These are phyloP conservation scores for Yponomeuta evonymella DNA, from an alignment of 2,888 invertebrate genomes.

Conservation along the genomic window DNA sequence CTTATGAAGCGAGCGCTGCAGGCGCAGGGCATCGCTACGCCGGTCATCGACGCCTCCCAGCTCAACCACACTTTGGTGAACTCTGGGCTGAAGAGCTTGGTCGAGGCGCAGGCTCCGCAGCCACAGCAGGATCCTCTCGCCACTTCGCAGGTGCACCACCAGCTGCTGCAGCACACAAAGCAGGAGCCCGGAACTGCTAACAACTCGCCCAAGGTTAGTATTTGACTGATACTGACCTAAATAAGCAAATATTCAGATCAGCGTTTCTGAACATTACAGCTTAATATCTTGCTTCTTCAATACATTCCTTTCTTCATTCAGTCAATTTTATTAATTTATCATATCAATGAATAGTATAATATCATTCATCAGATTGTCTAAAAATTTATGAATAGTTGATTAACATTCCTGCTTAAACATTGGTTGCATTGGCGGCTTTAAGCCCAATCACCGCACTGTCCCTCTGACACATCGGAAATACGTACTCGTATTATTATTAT, in stretches of 20 bases:
- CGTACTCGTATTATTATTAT: too few species aligned
- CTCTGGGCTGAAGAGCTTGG: conserved; percentile 58
- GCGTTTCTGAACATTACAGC: too few species aligned
- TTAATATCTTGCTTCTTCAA: too few species aligned
- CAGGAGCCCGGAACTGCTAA: conserved; percentile 77
- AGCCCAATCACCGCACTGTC: too few species aligned
- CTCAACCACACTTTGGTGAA: conserved; percentile 63
- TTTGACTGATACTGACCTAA: not conserved
- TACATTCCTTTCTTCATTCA: too few species aligned
- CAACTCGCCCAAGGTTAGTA: conserved; percentile 71
- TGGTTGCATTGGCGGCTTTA: too few species aligned
- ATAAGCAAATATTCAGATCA: not conserved
- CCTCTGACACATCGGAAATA: too few species aligned
- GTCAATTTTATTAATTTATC: too few species aligned
- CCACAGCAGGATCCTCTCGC: conserved; percentile 52
- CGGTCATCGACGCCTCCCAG: conserved; percentile 68
- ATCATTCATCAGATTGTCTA: too few species aligned
- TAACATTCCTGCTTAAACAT: too few species aligned
- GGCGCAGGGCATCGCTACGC: conserved; percentile 74
- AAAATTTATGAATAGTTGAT: too few species aligned
- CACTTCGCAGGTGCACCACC: conserved; percentile 58
- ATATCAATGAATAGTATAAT: too few species aligned
- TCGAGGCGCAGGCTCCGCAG: conserved; percentile 42
- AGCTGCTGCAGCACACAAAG: conserved; percentile 69
- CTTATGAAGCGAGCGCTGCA: conserved; percentile 85